Evolutionary conservation across 2,113 vertebrate genomes (phyloP).

Genomic region (Regulus satrapa): DNA sequence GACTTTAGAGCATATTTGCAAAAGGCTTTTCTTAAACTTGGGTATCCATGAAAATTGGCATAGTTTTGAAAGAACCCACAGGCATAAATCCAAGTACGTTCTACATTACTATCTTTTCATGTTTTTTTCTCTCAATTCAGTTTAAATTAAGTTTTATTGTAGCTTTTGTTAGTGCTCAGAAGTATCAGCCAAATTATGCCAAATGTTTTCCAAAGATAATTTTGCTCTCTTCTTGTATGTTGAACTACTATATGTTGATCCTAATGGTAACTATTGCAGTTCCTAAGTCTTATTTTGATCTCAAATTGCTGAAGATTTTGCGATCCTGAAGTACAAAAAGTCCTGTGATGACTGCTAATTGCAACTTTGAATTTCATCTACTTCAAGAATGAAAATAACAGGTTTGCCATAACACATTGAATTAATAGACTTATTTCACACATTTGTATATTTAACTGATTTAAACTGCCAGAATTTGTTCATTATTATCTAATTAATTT

Average conservation of each 20-base stretch:
- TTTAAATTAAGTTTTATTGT: constrained; percentile 33
- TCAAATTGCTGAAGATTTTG: background rate
- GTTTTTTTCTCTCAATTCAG: constrained; percentile 26
- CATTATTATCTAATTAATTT: constrained; percentile 3
- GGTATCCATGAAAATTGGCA: background rate
- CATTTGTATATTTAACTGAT: background rate
- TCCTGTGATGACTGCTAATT: background rate
- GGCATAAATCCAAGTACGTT: constrained; percentile 21
- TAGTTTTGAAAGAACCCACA: constrained; percentile 6
- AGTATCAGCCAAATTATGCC: constrained; percentile 30
- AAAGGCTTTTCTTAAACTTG: background rate
- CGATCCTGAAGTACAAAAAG: background rate
- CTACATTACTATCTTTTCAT: constrained; percentile 8
- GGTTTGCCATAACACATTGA: background rate
- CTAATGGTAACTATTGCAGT: background rate
- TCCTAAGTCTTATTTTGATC: background rate
- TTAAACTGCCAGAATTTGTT: background rate
- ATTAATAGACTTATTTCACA: background rate
- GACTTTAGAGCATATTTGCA: background rate
- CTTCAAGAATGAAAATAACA: background rate
- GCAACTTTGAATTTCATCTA: background rate
- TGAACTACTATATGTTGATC: background rate
- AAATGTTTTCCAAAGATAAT: constrained; percentile 47
- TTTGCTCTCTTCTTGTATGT: background rate
- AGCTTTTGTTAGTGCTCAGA: constrained; percentile 26